Base-by-base conservation (phyloP, 2,113 vertebrate genomes). In the Taxidea taxus region DNA sequence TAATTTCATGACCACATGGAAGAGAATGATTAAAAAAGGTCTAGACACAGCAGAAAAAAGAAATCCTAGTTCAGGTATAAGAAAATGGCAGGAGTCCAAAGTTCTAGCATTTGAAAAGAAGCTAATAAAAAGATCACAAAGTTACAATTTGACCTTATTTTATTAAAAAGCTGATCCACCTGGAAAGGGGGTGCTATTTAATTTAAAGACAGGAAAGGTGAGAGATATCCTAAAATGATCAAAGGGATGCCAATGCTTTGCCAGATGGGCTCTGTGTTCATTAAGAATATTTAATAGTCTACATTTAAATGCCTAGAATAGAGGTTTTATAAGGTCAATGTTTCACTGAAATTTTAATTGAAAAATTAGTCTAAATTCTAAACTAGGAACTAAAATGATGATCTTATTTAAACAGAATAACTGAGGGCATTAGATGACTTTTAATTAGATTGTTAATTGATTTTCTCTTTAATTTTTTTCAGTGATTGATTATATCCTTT, bases 271-370 rank as follows among this genome's bases (percentile, higher is more conserved):
- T 75, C 66, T 3, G 27, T 3, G 86, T 95, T 84, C 75, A 25
- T 97, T 96, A 97, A 98, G 39, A 94, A 95, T 98, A 98, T 96
- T 96, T 97, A 97, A 98, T 94, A 96, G 97, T 87, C 90, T 97
- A 64, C 94, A 96, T 97, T 98, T 97, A 98, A 98, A 98, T 87
- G 97, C 60, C 90, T 92, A 93, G 62, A 98, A 97, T 64, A 97
- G 86, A 98, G 90, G 81, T 98, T 98, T 98, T 64, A 96, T 39
- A 92, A 98, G 96, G 97, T 98, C 91, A 49, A 70, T 97, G 94
- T 96, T 98, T 98, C 95, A 97, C n/a, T 97, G 97, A 97, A 97
- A 98, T 98, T 98, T 98, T 98, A 98, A 98, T 97, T 98, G 97
- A 98, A 98, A 98, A 98, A 98, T 98, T 98, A 98, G 87, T 97